A percentile compares a stretch with the other conserved stretches of the same genome.
Conservation (phyloP, 2,113 vertebrate genomes). For the Misgurnus mizolepis region DNA sequence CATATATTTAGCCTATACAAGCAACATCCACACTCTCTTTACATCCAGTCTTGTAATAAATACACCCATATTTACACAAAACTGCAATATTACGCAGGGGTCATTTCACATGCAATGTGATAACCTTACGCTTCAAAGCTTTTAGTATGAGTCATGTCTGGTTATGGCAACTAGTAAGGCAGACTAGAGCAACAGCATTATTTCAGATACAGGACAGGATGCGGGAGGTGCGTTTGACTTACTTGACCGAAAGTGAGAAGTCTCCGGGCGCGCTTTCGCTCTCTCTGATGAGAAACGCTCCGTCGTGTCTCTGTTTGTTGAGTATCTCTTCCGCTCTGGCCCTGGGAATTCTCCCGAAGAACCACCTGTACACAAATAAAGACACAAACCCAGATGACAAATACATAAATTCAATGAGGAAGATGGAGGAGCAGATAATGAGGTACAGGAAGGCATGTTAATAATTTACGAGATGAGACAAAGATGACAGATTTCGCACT, state of each 20-base stretch:
- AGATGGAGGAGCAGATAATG: background rate
- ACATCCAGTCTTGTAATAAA: too few species aligned
- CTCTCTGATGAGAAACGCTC: constrained; percentile 97
- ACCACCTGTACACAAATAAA: constrained; percentile 81
- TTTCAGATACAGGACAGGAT: too few species aligned
- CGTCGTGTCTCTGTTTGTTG: constrained; percentile 97
- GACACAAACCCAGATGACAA: background rate
- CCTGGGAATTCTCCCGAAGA: constrained; percentile 97
- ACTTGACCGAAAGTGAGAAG: constrained; percentile 98
- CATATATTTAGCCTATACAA: too few species aligned
- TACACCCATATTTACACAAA: too few species aligned
- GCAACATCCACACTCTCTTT: too few species aligned
- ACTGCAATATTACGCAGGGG: too few species aligned
- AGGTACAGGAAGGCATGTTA: constrained; percentile 43
- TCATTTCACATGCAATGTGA: too few species aligned
- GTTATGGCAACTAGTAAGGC: too few species aligned
- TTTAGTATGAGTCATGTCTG: too few species aligned
- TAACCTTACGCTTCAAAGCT: too few species aligned
- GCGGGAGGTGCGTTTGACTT: constrained; percentile 61
- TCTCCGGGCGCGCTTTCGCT: constrained; percentile 98
- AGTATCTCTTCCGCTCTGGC: constrained; percentile 98
- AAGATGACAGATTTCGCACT: constrained; percentile 19
- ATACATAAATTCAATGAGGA: background rate
- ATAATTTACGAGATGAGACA: constrained; percentile 58
- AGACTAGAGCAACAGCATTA: too few species aligned